Base-by-base conservation (phyloP, 2,113 vertebrate species). In the Mobula hypostoma region DNA sequence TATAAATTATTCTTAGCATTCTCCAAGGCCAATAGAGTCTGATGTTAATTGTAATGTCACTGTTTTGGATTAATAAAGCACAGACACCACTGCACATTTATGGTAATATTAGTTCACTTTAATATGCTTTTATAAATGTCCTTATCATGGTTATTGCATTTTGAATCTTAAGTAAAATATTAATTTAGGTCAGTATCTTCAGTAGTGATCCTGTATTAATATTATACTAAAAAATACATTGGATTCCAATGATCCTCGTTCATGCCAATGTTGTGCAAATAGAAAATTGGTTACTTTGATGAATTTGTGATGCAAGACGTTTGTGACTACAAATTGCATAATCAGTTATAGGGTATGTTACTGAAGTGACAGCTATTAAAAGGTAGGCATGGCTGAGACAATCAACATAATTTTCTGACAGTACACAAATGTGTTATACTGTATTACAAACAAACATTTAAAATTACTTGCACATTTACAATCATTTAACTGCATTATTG, bases 161-260 rank as follows among this genome's bases (percentile, higher is more conserved):
- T 85, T 58, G 82, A 27, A 85, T 61, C 56, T 85, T 58, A 2
- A 83, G 82, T 83, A 83, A 85, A 27, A 58, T 85, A 85, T 85
- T 85, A 24, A 85, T 61, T 21, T 82, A 48, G 32, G 79, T 21
- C 36, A 40, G 36, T 48, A 82, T 48, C 36, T 40, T 56, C 7
- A 61, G 82, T 85, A 29, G 8, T 85, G 82, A 58, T 29, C 48
- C 48, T 61, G 82, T 21, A 83, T 82, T 82, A 56, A 83, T 85
- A 11, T 61, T 27, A 58, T 85, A 61, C 58, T 85, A 61, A 83
- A 56, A 82, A 17, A 2, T 48, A 8, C 48, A 83, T 58, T 21
- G 58, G 82, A 29, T 58, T 85, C 48, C 82, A 85, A 29, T 48
- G 58, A 1, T 21, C 40, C 40, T 29, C 27, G 24, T 85, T 29